Conservation (phyloP, 2,888 invertebrate genomes). For the Meiosimyza platycephala region DNA sequence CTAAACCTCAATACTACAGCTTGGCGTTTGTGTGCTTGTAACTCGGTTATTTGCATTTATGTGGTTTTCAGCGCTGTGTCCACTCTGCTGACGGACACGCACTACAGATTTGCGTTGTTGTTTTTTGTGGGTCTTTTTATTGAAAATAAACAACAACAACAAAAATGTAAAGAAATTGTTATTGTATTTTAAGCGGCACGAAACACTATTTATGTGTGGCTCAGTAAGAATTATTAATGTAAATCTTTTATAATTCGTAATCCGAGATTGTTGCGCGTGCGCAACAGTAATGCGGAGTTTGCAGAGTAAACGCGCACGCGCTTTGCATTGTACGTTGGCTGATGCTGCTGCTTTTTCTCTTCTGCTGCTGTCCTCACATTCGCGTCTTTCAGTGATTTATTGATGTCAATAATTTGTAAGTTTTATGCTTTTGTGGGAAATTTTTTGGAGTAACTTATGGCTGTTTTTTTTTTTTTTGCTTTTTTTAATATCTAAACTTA, state of each 20-base stretch:
- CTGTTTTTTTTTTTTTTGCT: background rate
- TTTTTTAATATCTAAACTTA: background rate
- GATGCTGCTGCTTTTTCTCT: background rate
- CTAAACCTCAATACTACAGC: background rate
- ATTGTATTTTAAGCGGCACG: conserved; percentile 52
- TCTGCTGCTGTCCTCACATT: conserved; percentile 13
- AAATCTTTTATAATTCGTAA: conserved; percentile 62
- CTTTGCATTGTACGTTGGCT: background rate
- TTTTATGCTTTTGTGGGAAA: conserved; percentile 25
- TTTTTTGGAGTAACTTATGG: background rate
- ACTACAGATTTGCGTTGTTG: conserved; percentile 32
- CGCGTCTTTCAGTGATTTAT: conserved; percentile 33
- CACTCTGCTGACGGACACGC: conserved; percentile 14
- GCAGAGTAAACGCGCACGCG: background rate
- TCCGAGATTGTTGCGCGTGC: conserved; percentile 56
- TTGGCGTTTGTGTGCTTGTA: background rate
- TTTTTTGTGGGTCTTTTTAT: conserved; percentile 41
- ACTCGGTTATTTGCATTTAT: conserved; percentile 8
- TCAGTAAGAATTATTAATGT: conserved; percentile 62
- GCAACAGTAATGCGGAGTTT: conserved; percentile 37
- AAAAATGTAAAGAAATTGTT: conserved; percentile 50
- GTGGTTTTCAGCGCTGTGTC: conserved; percentile 1
- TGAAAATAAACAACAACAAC: background rate
- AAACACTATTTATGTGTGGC: conserved; percentile 57
- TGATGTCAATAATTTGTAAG: conserved; percentile 38